These are phyloP conservation scores for Fregata magnificens DNA, from an alignment of 2,113 vertebrate genomes.

Conservation along the genomic window DNA sequence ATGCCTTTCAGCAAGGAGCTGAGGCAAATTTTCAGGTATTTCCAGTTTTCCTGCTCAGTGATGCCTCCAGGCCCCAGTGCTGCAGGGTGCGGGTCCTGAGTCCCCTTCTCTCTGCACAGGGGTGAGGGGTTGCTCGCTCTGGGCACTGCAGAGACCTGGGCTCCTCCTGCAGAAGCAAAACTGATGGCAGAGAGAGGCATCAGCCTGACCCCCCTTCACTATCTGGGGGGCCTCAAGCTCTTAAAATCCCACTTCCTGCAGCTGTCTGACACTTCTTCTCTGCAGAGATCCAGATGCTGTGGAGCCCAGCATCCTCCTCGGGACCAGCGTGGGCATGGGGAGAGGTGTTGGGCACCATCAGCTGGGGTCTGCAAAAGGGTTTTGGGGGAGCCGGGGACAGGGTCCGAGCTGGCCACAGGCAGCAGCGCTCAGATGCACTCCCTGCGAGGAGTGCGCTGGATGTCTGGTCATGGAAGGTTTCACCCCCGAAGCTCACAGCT, in stretches of 20 bases:
- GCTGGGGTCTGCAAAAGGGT: neutral
- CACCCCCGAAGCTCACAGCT: neutral
- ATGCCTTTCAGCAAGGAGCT: neutral
- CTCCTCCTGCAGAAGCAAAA: neutral
- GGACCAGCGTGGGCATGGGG: accelerated
- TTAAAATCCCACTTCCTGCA: neutral
- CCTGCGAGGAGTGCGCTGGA: neutral
- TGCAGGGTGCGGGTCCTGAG: accelerated
- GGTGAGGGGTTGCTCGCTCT: neutral
- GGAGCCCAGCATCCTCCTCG: neutral
- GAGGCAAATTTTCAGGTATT: slow-evolving; percentile 52
- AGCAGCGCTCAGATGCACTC: neutral
- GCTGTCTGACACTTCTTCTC: neutral
- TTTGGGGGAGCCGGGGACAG: neutral
- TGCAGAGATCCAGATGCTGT: neutral
- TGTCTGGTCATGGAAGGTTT: neutral
- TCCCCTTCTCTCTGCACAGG: neutral
- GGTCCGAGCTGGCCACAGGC: neutral
- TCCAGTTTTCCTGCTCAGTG: slow-evolving; percentile 33
- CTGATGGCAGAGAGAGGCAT: neutral
- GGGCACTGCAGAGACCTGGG: neutral
- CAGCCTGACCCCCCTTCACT: neutral
- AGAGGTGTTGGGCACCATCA: neutral
- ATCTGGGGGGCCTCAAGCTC: neutral
- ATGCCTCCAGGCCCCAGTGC: neutral